These are phyloP conservation scores for Sympetrum striolatum DNA, from an alignment of 2,888 invertebrate species.

Conservation along the genomic window DNA sequence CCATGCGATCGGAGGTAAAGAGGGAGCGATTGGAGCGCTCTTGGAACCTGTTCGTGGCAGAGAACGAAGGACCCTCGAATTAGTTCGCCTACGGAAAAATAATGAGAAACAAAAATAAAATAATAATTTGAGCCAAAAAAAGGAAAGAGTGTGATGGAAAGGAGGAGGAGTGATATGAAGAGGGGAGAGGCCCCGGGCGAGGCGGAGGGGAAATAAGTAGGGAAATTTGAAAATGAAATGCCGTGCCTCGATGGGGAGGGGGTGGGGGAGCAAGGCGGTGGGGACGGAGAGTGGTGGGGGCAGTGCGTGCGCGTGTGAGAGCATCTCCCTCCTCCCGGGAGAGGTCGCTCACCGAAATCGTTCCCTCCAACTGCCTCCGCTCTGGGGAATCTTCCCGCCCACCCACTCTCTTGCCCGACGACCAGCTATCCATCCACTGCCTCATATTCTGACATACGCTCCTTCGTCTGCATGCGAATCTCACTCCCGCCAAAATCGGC, in stretches of 20 bases:
- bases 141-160: background rate
- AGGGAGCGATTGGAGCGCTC: background rate
- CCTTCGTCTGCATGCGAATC: background rate
- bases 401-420: background rate
- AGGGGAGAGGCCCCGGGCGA: background rate
- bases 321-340: background rate
- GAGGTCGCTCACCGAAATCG: constrained; percentile 41
- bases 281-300: background rate
- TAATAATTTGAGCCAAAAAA: constrained; percentile 41
- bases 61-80: constrained; percentile 28
- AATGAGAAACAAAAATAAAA: constrained; percentile 44
- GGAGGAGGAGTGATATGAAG: background rate
- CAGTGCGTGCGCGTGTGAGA: background rate
- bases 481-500: background rate
- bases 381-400: background rate
- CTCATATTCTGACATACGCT: background rate
- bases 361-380: constrained; percentile 10
- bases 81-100: constrained; percentile 44
- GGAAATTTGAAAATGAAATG: constrained; percentile 43
- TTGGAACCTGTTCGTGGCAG: constrained; percentile 35
- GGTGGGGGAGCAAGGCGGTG: background rate
- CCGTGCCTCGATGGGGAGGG: constrained; percentile 14
- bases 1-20: background rate
- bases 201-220: constrained; percentile 37
- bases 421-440: background rate